Percentiles rank a stretch among this genome's conserved stretches.
These are phyloP conservation scores for Phataginus tetradactyla DNA, from an alignment of 2,797 vertebrate genomes.

Conservation along the genomic window DNA sequence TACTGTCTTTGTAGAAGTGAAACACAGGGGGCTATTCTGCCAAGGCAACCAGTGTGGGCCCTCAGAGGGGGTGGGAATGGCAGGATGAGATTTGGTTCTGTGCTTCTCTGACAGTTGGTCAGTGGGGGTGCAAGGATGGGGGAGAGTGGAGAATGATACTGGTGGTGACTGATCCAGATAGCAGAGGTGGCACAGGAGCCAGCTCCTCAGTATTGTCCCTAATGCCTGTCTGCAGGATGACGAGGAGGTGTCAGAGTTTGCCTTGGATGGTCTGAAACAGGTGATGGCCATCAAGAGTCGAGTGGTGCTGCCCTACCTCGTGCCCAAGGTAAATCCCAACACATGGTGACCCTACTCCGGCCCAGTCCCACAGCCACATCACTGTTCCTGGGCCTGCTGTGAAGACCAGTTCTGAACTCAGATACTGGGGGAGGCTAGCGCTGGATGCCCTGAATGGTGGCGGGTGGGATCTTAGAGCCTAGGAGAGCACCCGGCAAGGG, in stretches of 20 bases:
- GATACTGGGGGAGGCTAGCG: not conserved
- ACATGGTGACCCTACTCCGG: not conserved
- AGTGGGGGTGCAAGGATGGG: not conserved
- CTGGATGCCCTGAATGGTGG: not conserved
- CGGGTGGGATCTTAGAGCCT: not conserved
- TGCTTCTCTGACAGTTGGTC: constrained; percentile 1
- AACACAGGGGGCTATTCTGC: not conserved
- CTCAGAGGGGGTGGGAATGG: not conserved
- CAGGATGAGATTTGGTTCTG: not conserved
- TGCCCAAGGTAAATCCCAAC: constrained; percentile 92
- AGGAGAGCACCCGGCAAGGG: fast-evolving
- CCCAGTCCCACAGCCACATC: too few relatives aligned
- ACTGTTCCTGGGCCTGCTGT: not conserved
- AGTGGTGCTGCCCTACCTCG: constrained; percentile 97
- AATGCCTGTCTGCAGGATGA: constrained; percentile 88
- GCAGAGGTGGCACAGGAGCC: not conserved
- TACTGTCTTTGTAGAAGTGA: not conserved
- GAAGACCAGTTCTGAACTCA: not conserved
- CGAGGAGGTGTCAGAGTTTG: constrained; percentile 93
- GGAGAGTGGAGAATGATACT: not conserved
- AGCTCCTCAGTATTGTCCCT: not conserved
- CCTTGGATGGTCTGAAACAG: constrained; percentile 97
- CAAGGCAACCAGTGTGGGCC: not conserved
- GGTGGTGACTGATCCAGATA: not conserved
- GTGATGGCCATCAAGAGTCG: constrained; percentile 99